Evolutionary conservation across 2,113 vertebrate species (phyloP).

Genomic region (Pelecanoides urinatrix): DNA sequence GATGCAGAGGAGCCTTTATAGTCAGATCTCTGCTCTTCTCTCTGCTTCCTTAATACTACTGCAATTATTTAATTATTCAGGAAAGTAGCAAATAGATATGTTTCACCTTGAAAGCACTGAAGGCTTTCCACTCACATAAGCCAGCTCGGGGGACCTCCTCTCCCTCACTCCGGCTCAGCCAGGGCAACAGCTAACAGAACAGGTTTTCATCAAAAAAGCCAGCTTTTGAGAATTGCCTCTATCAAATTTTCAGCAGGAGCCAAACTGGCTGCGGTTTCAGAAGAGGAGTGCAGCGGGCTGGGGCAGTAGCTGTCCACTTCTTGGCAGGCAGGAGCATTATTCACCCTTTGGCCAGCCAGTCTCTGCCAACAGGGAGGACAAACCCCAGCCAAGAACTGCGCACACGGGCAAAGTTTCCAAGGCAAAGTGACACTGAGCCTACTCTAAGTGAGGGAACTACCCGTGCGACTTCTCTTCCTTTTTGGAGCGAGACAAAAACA

Average conservation of each 20-base stretch:
- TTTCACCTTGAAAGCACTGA: neutral
- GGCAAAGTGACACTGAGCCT: neutral
- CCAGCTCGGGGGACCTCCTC: neutral
- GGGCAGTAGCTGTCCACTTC: neutral
- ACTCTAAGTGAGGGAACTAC: neutral
- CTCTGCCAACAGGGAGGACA: neutral
- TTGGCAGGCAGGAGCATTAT: neutral
- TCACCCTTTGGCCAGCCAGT: neutral
- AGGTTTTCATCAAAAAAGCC: neutral
- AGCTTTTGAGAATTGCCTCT: neutral
- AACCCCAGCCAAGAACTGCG: neutral
- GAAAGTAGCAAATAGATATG: rapidly evolving
- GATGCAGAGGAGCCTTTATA: neutral
- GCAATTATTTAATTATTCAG: neutral
- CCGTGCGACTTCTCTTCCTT: neutral
- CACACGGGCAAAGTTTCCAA: neutral
- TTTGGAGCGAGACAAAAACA: neutral
- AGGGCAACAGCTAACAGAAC: neutral
- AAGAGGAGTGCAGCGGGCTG: neutral
- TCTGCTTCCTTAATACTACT: neutral
- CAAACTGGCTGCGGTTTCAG: neutral
- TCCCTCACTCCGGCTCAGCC: neutral
- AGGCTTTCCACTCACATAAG: neutral
- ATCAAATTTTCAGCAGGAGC: neutral
- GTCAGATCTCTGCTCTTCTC: neutral